Evolutionary conservation across 37 sponge, comb jelly and placozoan species (phyloP), one percentile per base, ranked within the genome.

Genomic region (Crambe crambe): DNA sequence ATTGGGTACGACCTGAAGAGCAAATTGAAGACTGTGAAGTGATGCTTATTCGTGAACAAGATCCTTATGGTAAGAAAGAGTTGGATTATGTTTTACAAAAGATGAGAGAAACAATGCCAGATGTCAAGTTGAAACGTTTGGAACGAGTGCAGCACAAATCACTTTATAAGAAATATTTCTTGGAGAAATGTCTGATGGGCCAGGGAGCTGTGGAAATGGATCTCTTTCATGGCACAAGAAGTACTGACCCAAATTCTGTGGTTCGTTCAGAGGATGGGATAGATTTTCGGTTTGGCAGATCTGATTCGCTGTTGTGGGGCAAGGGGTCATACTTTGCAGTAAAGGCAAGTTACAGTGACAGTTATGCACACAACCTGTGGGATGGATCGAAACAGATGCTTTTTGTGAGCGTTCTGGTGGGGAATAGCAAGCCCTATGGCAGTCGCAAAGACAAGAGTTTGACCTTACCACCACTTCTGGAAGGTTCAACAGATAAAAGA

Each of bases 251-350:
- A 31, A 2, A 62, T 15, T 21, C 1, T 0, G 68, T 93, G 15
- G 77, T 75, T 67, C 36, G 1, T 12, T 82, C 90, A 0, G 87
- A 85, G 22, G 59, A 89, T 35, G 89, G 89, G 0, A 83, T 93
- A 73, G 95, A 94, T 67, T 83, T 89, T 62, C 95, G 95, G 4
- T 87, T 68, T 58, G 37, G 83, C 22, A 3, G 38, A 2, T 18
- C 29, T 15, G 88, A 80, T 2, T 44, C 73, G 22, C 30, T 39
- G 0, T 40, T 85, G 70, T 94, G 95, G 95, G 95, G 95, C 2
- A 77, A 35, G 22, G 95, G 86, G 21, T 79, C 83, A 31, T 94
- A 94, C 80, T 94, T 94, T 85, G 95, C 95, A 34, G 85, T 85
- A 1, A 76, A 94, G 42, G 91, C 91, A 6, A 87, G 79, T 65